These are phyloP conservation scores for Thalassophryne amazonica DNA, from an alignment of 2,797 vertebrate species.

Conservation along the genomic window DNA sequence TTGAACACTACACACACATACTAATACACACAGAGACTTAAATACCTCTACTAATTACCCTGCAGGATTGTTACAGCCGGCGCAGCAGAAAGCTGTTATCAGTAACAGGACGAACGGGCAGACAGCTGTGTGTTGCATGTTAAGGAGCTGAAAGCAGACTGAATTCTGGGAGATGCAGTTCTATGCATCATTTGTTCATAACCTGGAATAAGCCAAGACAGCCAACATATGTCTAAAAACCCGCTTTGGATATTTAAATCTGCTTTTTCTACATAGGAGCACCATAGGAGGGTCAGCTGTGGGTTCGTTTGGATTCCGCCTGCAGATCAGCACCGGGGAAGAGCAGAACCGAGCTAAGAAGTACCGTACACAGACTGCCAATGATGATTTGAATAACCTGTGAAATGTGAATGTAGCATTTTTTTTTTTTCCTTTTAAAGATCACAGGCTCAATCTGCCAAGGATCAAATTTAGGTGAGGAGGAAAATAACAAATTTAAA, in stretches of 20 bases:
- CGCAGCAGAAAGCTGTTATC: constrained; percentile 55
- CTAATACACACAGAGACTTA: constrained; percentile 47
- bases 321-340: constrained; percentile 29
- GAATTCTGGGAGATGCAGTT: constrained; percentile 59
- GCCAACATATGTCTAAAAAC: constrained; percentile 36
- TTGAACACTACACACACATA: constrained; percentile 24
- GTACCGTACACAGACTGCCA: constrained; percentile 68
- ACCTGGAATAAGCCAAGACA: constrained; percentile 37
- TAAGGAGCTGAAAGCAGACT: constrained; percentile 46
- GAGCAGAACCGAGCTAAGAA: constrained; percentile 41
- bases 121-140: constrained; percentile 73
- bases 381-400: constrained; percentile 84
- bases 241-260: constrained; percentile 56
- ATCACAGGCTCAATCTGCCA: constrained; percentile 71
- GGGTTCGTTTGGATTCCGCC: constrained; percentile 41
- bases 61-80: constrained; percentile 73
- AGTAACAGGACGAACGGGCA: constrained; percentile 62
- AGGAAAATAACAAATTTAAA: constrained; percentile 43
- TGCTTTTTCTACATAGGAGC: constrained; percentile 56
- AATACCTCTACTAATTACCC: constrained; percentile 78
- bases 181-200: constrained; percentile 61
- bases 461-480: constrained; percentile 64
- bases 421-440: constrained; percentile 61
- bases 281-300: constrained; percentile 34
- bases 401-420: constrained; percentile 89